Base-by-base conservation (phyloP, 2,797 vertebrate genomes). In the Ctenopoma multispine region DNA sequence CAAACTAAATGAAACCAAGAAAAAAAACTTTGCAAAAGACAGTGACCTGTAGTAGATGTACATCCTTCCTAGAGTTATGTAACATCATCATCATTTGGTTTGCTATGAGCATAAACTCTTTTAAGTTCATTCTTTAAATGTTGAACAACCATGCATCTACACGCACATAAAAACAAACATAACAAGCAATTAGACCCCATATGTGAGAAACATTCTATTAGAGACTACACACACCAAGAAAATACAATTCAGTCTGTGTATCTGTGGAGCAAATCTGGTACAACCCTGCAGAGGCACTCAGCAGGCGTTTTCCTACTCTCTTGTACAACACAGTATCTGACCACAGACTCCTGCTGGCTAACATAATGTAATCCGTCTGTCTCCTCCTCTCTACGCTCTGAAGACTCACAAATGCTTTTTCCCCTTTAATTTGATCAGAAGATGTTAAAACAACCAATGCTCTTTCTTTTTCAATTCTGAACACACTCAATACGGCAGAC, bases 321-420 rank as follows among this genome's bases (percentile, higher is more conserved):
- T 68, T 53, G 61, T 80, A 70, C 59, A 68, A 70, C 79, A 59
- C 79, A 66, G 74, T 81, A 56, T 87, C 88, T 73, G 79, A 81
- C 81, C 64, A 55, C 49, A 83, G 76, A 47, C 79, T 85, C 83
- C 89, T 79, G 89, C 90, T 89, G 84, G 75, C 79, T 49, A 72
- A 84, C 90, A 89, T 89, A 86, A 85, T 89, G 85, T 65, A 69
- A 85, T 83, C 83, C 82, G 72, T 85, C 90, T 84, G 82, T 87
- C 82, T 83, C 71, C 75, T 75, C 44, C 72, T 76, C 75, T 21
- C 63, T 24, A 23, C 72, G 34, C 75, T 63, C 57, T 49, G 51
- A 44, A 67, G 51, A 44, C 76, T 77, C 72, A 24, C 64, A 79
- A 80, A 72, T 11, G 23, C 65, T 69, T 80, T 31, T 82, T 56